A percentile compares a stretch with the other conserved stretches of the same genome.
These are phyloP conservation scores for Aproaerema taeniolella DNA, from an alignment of 2,888 invertebrate genomes.

Conservation along the genomic window DNA sequence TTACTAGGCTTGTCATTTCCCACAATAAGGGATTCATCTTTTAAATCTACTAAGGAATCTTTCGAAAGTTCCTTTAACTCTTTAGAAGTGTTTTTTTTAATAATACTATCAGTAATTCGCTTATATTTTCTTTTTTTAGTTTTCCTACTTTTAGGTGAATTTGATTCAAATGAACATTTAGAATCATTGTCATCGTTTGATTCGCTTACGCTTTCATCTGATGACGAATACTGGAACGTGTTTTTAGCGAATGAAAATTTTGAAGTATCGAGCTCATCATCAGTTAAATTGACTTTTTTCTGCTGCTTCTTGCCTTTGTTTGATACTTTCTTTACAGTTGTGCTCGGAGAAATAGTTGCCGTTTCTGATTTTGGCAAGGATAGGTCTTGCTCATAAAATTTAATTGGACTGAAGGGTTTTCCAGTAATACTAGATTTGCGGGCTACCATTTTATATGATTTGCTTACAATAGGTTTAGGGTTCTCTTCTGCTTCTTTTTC, in stretches of 20 bases:
- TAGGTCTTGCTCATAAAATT: conserved; percentile 55
- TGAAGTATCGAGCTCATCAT: conserved; percentile 62
- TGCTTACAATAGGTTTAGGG: conserved; percentile 64
- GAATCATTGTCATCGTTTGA: conserved; percentile 65
- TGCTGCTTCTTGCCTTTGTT: conserved; percentile 45
- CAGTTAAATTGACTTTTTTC: conserved; percentile 49
- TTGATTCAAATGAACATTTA: conserved; percentile 64
- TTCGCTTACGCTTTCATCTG: conserved; percentile 64
- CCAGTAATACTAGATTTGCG: conserved; percentile 70
- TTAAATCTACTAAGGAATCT: conserved; percentile 62
- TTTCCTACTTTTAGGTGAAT: conserved; percentile 51
- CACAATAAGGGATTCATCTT: conserved; percentile 49
- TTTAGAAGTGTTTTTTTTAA: conserved; percentile 56
- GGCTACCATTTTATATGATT: conserved; percentile 74
- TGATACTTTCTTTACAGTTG: conserved; percentile 37
- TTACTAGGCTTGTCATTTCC: conserved; percentile 65
- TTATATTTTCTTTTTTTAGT: conserved; percentile 62
- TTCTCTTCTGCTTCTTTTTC: conserved; percentile 45
- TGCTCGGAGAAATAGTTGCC: conserved; percentile 20
- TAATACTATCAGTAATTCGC: conserved; percentile 51
- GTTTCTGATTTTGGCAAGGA: conserved; percentile 34
- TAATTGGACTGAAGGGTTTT: conserved; percentile 68
- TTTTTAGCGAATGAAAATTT: conserved; percentile 62
- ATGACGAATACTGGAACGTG: conserved; percentile 52
- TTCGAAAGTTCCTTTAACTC: conserved; percentile 67